A percentile compares a stretch with the other conserved stretches of the same genome.
Evolutionary conservation across 2,113 vertebrate genomes (phyloP).

Genomic region (Neolamprologus brichardi): DNA sequence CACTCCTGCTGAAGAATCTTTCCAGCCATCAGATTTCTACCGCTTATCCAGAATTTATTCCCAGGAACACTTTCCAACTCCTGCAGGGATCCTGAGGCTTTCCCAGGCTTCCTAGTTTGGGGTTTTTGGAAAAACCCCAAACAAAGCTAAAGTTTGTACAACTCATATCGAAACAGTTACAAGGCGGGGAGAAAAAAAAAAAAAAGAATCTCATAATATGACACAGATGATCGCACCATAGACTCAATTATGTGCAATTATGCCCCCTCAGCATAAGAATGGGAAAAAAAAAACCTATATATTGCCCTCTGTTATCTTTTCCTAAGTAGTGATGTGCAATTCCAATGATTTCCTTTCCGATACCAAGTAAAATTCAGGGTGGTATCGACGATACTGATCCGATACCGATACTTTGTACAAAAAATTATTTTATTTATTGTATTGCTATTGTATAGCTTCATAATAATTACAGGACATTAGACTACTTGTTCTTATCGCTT

Average conservation of each 20-base stretch:
- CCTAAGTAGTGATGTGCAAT: not conserved
- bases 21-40: not conserved
- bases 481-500: not conserved
- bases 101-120: not conserved
- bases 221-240: not conserved
- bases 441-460: not conserved
- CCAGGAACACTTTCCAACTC: not conserved
- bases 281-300: fast-evolving
- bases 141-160: not conserved
- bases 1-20: not conserved
- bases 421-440: not conserved
- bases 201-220: not conserved
- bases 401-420: fast-evolving
- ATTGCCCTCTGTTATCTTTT: not conserved
- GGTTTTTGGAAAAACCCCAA: not conserved
- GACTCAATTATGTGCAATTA: not conserved
- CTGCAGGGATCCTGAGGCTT: not conserved
- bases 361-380: not conserved
- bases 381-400: not conserved
- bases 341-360: not conserved
- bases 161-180: not conserved
- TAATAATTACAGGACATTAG: not conserved
- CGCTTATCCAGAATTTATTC: not conserved
- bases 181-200: not conserved
- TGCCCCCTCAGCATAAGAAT: not conserved